phyloP scores from a whole-genome alignment of 2,113 vertebrate species.

The Salvelinus sp. region DNA sequence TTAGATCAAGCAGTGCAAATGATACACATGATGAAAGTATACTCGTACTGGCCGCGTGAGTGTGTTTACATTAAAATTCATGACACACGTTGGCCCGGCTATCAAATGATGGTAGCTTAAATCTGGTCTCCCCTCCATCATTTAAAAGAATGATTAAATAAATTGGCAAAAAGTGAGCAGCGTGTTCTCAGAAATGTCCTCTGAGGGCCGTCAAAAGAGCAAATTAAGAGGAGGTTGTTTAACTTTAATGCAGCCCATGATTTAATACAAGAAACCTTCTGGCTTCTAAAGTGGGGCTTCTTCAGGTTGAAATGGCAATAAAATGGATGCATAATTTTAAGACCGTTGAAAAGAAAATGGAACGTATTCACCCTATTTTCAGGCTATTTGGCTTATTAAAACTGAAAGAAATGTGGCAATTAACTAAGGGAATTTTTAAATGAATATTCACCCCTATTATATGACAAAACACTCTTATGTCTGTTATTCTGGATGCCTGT shows the following conservation, averaged over 20 bases:
- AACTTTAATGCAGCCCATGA: conserved; percentile 40
- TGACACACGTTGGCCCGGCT: not conserved
- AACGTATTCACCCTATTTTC: not conserved
- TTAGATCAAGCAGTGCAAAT: not conserved
- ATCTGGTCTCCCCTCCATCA: conserved; percentile 19
- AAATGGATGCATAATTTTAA: conserved; percentile 14
- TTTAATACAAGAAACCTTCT: conserved; percentile 39
- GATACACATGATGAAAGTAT: conserved; percentile 9
- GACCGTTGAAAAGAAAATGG: not conserved
- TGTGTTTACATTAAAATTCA: conserved; percentile 7
- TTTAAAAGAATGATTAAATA: conserved; percentile 40
- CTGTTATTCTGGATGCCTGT: not conserved
- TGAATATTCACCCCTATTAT: not conserved
- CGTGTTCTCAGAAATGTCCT: conserved; percentile 33
- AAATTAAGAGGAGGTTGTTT: conserved; percentile 42
- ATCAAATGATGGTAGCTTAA: not conserved
- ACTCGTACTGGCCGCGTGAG: not conserved
- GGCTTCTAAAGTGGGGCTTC: conserved; percentile 24
- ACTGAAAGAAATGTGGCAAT: no score
- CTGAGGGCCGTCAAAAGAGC: conserved; percentile 31
- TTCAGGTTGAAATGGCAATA: conserved; percentile 23
- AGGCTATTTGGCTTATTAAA: no score
- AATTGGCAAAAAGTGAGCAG: conserved; percentile 27
- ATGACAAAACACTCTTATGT: not conserved
- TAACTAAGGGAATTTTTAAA: no score